Conservation (phyloP, 2,113 vertebrate genomes). For the Oceanites oceanicus region DNA sequence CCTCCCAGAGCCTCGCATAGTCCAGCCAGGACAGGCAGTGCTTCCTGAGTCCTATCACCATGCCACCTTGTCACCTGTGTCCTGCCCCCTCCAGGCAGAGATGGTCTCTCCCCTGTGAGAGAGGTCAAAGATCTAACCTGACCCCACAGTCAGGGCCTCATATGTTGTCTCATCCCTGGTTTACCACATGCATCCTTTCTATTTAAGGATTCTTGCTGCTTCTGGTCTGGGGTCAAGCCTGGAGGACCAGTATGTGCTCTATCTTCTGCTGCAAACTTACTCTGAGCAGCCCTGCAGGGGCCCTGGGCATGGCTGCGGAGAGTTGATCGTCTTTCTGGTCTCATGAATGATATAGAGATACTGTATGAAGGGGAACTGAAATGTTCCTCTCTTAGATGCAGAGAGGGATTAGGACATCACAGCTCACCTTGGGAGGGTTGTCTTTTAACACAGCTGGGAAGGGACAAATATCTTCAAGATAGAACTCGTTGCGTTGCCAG, state of each 20-base stretch:
- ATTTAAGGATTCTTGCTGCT: not conserved
- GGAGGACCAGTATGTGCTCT: not conserved
- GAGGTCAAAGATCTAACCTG: not conserved
- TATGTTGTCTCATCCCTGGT: not conserved
- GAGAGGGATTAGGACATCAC: not conserved
- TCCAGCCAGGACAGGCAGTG: not conserved
- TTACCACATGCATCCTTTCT: not conserved
- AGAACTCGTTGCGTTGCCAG: not conserved
- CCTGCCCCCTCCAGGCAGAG: not conserved
- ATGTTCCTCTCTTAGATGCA: not conserved
- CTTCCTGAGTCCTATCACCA: not conserved
- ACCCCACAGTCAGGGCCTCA: not conserved
- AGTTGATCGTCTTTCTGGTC: not conserved
- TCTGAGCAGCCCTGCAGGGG: not conserved
- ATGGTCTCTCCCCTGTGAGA: too few species aligned
- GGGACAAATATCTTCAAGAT: not conserved
- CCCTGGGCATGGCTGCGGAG: not conserved
- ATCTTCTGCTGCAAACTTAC: not conserved
- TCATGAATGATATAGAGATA: not conserved
- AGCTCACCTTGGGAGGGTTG: not conserved
- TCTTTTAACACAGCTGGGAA: not conserved
- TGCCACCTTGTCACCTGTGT: not conserved
- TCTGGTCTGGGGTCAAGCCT: not conserved
- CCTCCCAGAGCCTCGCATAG: fast-evolving
- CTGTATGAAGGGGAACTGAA: not conserved